Evolutionary conservation across 2,888 invertebrate species (phyloP).

Genomic region (Sialis fuliginosa): DNA sequence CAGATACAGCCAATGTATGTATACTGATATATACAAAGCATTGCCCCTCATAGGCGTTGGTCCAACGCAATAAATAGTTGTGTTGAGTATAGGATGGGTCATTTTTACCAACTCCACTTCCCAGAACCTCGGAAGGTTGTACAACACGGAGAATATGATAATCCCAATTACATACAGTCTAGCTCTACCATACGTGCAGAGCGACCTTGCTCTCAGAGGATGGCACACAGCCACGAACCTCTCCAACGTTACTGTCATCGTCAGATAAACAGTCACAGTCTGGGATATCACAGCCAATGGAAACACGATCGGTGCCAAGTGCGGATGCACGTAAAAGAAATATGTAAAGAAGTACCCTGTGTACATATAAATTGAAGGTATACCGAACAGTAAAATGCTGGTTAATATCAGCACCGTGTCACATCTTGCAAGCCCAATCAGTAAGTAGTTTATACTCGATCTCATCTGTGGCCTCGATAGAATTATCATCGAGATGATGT

Average conservation of each 20-base stretch:
- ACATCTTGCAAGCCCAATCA: constrained; percentile 84
- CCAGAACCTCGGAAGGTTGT: constrained; percentile 71
- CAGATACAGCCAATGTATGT: constrained; percentile 89
- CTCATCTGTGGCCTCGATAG: constrained; percentile 87
- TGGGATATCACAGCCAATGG: constrained; percentile 78
- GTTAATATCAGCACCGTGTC: constrained; percentile 83
- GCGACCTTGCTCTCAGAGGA: constrained; percentile 70
- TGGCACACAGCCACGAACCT: constrained; percentile 89
- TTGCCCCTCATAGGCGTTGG: constrained; percentile 52
- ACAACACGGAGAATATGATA: constrained; percentile 60
- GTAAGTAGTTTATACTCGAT: constrained; percentile 85
- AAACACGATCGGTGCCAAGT: constrained; percentile 60
- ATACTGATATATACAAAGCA: constrained; percentile 60
- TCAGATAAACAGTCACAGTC: constrained; percentile 86
- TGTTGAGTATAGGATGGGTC: constrained; percentile 29
- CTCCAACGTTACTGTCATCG: constrained; percentile 77
- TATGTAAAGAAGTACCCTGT: constrained; percentile 60
- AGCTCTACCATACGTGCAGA: constrained; percentile 80
- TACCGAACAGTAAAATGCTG: constrained; percentile 69
- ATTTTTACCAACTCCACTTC: constrained; percentile 34
- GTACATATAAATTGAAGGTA: constrained; percentile 71
- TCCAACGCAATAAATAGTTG: constrained; percentile 49
- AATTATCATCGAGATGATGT: constrained; percentile 79
- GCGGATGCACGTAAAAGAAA: constrained; percentile 63
- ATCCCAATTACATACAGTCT: constrained; percentile 71